A percentile compares a stretch with the other conserved stretches of the same genome.
phyloP scores from a whole-genome alignment of 2,113 vertebrate species.

The Galbula dea region DNA sequence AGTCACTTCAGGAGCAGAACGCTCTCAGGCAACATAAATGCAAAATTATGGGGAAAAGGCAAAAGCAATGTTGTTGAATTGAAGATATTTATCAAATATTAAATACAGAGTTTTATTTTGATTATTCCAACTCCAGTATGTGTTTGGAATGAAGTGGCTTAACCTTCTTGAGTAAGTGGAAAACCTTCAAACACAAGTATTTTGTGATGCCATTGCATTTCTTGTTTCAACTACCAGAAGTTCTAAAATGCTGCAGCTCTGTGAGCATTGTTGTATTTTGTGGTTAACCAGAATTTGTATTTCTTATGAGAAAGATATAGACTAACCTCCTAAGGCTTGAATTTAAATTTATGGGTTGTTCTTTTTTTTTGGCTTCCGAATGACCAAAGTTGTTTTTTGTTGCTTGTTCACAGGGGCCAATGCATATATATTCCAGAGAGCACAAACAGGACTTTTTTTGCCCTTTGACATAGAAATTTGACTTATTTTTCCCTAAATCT shows the following conservation, averaged over 20 bases:
- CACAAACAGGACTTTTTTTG: neutral
- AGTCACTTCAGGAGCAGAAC: neutral
- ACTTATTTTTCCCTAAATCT: slow-evolving; percentile 43
- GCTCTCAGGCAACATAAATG: neutral
- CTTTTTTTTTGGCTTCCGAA: neutral
- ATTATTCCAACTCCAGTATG: neutral
- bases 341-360: neutral
- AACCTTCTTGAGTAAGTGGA: neutral
- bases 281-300: neutral
- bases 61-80: neutral
- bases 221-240: neutral
- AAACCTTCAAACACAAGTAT: neutral
- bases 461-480: neutral
- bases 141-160: neutral
- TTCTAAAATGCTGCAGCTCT: neutral
- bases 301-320: neutral
- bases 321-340: neutral
- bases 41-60: neutral
- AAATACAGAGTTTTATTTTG: neutral
- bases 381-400: neutral
- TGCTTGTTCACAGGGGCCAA: neutral
- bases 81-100: neutral
- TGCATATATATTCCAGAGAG: neutral
- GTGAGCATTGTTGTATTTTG: neutral
- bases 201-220: neutral